Evolutionary conservation across 2,797 vertebrate species (phyloP).

Genomic region (Alauda arvensis): DNA sequence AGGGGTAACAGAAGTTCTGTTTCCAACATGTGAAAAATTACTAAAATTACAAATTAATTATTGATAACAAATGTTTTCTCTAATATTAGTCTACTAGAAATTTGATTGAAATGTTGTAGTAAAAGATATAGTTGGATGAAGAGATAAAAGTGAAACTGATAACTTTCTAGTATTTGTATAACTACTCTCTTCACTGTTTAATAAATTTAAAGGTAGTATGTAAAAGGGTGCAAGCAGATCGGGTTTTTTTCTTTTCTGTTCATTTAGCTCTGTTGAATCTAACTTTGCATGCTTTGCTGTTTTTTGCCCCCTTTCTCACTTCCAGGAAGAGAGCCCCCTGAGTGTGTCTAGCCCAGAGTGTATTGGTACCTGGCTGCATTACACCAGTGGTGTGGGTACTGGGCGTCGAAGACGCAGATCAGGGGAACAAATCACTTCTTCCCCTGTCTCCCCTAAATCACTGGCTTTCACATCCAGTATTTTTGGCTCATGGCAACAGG

Average conservation of each 20-base stretch:
- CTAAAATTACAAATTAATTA: neutral
- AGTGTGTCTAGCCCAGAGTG: constrained; percentile 95
- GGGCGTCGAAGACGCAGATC: constrained; percentile 95
- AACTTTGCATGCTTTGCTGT: constrained; percentile 93
- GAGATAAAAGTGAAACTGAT: neutral
- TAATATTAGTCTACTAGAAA: neutral
- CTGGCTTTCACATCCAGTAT: constrained; percentile 96
- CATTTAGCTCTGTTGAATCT: constrained; percentile 84
- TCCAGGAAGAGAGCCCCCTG: constrained; percentile 94
- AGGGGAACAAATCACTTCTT: constrained; percentile 96
- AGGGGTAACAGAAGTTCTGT: neutral
- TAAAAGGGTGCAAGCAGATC: constrained; percentile 64
- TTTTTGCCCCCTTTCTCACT: constrained; percentile 88
- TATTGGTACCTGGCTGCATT: constrained; percentile 94
- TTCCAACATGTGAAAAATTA: neutral
- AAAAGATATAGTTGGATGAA: neutral
- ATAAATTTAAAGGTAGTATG: constrained; percentile 46
- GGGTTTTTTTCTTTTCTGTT: constrained; percentile 69
- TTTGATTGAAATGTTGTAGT: neutral
- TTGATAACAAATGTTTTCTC: neutral
- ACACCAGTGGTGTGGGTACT: constrained; percentile 92
- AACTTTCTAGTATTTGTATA: constrained; percentile 5
- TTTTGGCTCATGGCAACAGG: constrained; percentile 97
- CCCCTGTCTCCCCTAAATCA: constrained; percentile 95
- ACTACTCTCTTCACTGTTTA: constrained; percentile 39